A percentile compares a stretch with the other conserved stretches of the same genome.
These are phyloP conservation scores for Tribolium castaneum DNA, from an alignment of 1,140 invertebrate species.

Conservation along the genomic window DNA sequence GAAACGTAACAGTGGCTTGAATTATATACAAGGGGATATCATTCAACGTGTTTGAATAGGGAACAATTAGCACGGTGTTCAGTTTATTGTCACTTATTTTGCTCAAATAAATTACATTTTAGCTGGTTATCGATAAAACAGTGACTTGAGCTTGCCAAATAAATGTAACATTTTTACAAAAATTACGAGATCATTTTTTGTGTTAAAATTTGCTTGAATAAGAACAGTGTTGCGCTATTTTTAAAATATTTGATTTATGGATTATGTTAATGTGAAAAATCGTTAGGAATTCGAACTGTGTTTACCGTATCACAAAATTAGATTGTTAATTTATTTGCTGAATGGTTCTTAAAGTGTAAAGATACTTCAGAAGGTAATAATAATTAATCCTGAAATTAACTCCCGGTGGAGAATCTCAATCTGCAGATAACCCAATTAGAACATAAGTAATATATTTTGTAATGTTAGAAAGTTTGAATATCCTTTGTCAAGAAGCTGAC, in stretches of 20 bases:
- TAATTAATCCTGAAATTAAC: constrained; percentile 28
- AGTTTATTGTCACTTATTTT: not conserved
- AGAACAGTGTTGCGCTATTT: too few relatives aligned
- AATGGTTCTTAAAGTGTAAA: not conserved
- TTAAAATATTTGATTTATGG: too few relatives aligned
- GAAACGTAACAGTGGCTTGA: not conserved
- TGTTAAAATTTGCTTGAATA: too few relatives aligned
- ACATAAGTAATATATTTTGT: constrained; percentile 34
- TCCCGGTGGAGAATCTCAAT: constrained; percentile 18
- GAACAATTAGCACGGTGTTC: not conserved
- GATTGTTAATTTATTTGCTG: not conserved
- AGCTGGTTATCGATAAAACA: too few relatives aligned
- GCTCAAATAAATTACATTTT: not conserved
- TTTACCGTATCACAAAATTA: not conserved
- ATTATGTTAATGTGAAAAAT: too few relatives aligned
- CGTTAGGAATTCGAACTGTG: too few relatives aligned
- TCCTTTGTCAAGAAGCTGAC: constrained; percentile 15
- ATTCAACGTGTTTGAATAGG: not conserved
- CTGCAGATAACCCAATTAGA: constrained; percentile 26
- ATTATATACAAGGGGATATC: not conserved
- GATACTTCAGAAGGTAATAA: not conserved
- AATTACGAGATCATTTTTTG: too few relatives aligned
- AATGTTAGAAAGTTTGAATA: constrained; percentile 26
- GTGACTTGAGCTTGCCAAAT: too few relatives aligned
- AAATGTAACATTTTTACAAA: too few relatives aligned